phyloP scores from a whole-genome alignment of 2,113 vertebrate species.

The Danionella cerebrum region DNA sequence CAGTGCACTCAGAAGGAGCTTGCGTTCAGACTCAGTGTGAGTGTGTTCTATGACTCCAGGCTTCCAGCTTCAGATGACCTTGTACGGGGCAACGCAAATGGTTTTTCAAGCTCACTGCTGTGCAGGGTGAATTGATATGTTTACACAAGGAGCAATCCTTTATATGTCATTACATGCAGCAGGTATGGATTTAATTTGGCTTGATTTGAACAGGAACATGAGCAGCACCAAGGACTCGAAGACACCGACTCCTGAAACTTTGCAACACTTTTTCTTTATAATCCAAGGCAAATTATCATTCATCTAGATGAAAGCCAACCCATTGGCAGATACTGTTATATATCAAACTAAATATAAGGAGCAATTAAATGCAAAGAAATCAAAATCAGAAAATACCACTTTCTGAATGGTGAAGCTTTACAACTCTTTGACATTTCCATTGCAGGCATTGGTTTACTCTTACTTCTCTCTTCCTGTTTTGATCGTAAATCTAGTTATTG shows the following conservation, averaged over 20 bases:
- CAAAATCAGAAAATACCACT: no score
- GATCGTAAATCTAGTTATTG: no score
- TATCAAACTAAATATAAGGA: no score
- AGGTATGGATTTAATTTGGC: conserved; percentile 36
- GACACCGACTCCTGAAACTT: no score
- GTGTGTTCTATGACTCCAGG: conserved; percentile 29
- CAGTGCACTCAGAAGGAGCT: conserved; percentile 30
- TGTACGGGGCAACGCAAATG: conserved; percentile 43
- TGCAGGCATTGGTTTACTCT: no score
- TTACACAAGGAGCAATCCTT: conserved; percentile 39
- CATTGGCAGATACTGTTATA: no score
- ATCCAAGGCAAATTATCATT: no score
- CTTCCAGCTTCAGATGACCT: conserved; percentile 40
- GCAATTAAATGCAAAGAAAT: no score
- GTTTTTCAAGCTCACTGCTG: conserved; percentile 24
- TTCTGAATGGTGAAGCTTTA: no score
- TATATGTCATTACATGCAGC: conserved; percentile 35
- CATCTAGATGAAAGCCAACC: no score
- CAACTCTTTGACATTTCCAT: no score
- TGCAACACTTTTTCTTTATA: not conserved
- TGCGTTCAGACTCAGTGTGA: conserved; percentile 9
- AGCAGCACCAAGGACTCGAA: not conserved
- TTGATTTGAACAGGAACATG: conserved; percentile 32
- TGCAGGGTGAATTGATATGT: conserved; percentile 44
- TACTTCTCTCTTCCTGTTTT: no score